phyloP scores from a whole-genome alignment of 2,113 vertebrate species.

The Sinocyclocheilus maitianheensis region DNA sequence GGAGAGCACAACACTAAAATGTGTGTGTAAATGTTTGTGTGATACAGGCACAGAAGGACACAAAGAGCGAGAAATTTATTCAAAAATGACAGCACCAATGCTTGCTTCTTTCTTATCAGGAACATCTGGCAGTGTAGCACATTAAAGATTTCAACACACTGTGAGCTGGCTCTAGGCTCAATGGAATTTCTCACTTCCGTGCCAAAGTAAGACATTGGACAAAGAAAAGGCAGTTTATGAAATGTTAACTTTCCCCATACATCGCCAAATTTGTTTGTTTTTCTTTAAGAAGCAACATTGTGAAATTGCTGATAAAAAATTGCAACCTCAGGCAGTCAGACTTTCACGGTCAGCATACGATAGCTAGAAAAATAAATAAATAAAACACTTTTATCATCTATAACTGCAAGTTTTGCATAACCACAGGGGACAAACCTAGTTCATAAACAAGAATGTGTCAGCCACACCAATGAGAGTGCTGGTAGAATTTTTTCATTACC shows the following conservation, averaged over 20 bases:
- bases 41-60: slow-evolving; percentile 69
- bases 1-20: neutral
- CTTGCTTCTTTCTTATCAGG: slow-evolving; percentile 62
- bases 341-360: slow-evolving; percentile 15
- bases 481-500: slow-evolving; percentile 6
- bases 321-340: neutral
- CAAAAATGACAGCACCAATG: slow-evolving; percentile 61
- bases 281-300: slow-evolving; percentile 7
- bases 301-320: neutral
- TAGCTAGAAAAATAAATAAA: neutral
- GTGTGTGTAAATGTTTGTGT: slow-evolving; percentile 28
- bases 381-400: slow-evolving; percentile 33
- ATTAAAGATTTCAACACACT: slow-evolving; percentile 48
- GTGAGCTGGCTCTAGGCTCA: slow-evolving; percentile 50
- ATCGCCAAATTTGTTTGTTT: slow-evolving; percentile 11
- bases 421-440: slow-evolving; percentile 1
- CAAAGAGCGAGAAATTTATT: slow-evolving; percentile 61
- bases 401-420: slow-evolving; percentile 21
- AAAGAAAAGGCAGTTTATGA: slow-evolving; percentile 19
- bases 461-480: neutral
- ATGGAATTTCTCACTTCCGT: slow-evolving; percentile 49
- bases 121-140: slow-evolving; percentile 66
- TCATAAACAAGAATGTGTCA: slow-evolving; percentile 14
- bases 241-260: slow-evolving; percentile 12
- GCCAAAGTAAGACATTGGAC: slow-evolving; percentile 32